Evolutionary conservation across 2,888 invertebrate species (phyloP), one percentile per base, ranked within the genome.

Genomic region (Dynastes grantii): DNA sequence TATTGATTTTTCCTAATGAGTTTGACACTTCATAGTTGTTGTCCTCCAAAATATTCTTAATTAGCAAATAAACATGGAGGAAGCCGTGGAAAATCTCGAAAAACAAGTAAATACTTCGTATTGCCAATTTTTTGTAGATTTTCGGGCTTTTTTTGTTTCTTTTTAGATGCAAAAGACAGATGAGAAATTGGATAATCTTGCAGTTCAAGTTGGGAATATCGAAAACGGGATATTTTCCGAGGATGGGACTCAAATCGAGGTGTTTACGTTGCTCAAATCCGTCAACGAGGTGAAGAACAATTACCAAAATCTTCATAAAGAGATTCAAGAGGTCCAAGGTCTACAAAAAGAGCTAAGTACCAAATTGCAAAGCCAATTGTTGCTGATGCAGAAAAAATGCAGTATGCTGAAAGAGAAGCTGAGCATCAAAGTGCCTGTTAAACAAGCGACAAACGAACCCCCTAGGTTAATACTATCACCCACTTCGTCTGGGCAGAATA

Each of bases 231-330:
- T 93, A 83, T 91, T 87, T 79, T 81, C 84, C 11, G 87, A 88
- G 63, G 85, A 86, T 78, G 85, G 85, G 22, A 86, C 86, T 40
- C 92, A 95, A 86, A 90, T 93, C 80, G 94, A 94, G 84, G 93
- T 95, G 70, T 90, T 94, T 88, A 92, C 93, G 86, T 89, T 96
- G 79, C 91, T 96, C 79, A 92, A 93, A 85, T 94, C 95, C 29
- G 95, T 96, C 80, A 93, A 94, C 13, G 94, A 94, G 90, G 94
- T 94, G 81, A 94, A 94, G 83, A 93, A 93, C 81, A 95, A 95
- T 88, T 96, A 95, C 88, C 94, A 94, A 87, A 94, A 94, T 85
- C 90, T 96, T 76, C 92, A 95, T 51, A 93, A 93, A 86, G 95
- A 96, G 88, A 91, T 96, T 84, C 91, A 93, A 84, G 95, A 95